phyloP scores from a whole-genome alignment of 1,140 invertebrate genomes.

The Muscidifurax raptorellus region DNA sequence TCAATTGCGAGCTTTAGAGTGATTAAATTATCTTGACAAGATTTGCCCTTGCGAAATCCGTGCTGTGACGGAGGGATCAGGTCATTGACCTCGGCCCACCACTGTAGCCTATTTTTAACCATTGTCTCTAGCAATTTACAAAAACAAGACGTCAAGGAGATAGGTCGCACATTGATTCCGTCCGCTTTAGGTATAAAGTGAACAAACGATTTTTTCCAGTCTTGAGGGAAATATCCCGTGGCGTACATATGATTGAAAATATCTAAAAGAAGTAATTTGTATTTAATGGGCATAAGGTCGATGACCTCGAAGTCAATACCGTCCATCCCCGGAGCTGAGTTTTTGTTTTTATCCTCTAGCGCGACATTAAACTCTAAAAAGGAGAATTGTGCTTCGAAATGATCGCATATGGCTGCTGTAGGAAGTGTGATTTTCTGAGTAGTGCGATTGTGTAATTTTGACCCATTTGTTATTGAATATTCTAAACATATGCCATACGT shows the following conservation, averaged over 20 bases:
- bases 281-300: not conserved
- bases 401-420: not conserved
- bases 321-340: not conserved
- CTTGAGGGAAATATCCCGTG: not conserved
- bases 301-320: not conserved
- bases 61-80: no score
- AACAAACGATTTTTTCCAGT: not conserved
- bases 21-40: no score
- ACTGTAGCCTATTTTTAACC: no score
- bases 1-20: not conserved
- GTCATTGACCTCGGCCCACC: no score
- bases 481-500: constrained; percentile 38
- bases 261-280: not conserved
- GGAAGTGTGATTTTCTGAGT: not conserved
- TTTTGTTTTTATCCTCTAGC: not conserved
- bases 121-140: no score
- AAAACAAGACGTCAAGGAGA: no score
- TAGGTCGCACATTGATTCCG: no score
- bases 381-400: not conserved
- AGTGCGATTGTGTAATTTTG: not conserved
- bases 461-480: constrained; percentile 45
- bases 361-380: not conserved
- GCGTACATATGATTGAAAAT: constrained; percentile 10
- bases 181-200: not conserved
- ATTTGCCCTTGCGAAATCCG: no score